Evolutionary conservation across 2,797 vertebrate species (phyloP).

Genomic region (Macroramphosus scolopax): DNA sequence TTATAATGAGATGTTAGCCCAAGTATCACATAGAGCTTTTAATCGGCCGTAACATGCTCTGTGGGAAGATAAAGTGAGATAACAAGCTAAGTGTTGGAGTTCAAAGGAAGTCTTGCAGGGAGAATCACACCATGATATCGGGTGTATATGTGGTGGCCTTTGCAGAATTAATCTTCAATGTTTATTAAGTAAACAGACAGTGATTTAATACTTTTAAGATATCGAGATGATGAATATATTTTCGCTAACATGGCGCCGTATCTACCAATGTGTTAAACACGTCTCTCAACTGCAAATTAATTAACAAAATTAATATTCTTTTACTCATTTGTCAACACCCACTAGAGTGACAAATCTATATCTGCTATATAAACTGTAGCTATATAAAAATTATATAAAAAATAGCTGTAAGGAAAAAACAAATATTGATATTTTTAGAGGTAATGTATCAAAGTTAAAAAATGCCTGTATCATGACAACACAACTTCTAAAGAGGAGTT

Average conservation of each 20-base stretch:
- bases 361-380: too few relatives aligned
- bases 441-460: slow-evolving; percentile 37
- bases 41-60: slow-evolving; percentile 75
- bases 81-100: slow-evolving; percentile 75
- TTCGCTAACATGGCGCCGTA: not conserved
- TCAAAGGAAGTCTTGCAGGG: slow-evolving; percentile 63
- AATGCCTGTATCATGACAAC: slow-evolving; percentile 38
- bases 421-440: slow-evolving; percentile 19
- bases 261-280: not conserved
- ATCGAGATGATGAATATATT: slow-evolving; percentile 2
- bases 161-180: slow-evolving; percentile 31
- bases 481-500: slow-evolving; percentile 55
- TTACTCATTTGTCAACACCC: too few relatives aligned
- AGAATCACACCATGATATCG: slow-evolving; percentile 48
- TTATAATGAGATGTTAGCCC: slow-evolving; percentile 75
- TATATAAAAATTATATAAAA: too few relatives aligned
- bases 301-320: not conserved
- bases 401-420: too few relatives aligned
- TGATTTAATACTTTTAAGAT: slow-evolving; percentile 13
- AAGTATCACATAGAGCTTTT: slow-evolving; percentile 76
- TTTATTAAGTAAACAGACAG: slow-evolving; percentile 32
- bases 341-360: too few relatives aligned
- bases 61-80: slow-evolving; percentile 75
- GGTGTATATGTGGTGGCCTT: slow-evolving; percentile 26
- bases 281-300: not conserved